Percentiles rank a stretch among this genome's conserved stretches.
Evolutionary conservation across 2,888 invertebrate genomes (phyloP).

Genomic region (Morpho deidamia): DNA sequence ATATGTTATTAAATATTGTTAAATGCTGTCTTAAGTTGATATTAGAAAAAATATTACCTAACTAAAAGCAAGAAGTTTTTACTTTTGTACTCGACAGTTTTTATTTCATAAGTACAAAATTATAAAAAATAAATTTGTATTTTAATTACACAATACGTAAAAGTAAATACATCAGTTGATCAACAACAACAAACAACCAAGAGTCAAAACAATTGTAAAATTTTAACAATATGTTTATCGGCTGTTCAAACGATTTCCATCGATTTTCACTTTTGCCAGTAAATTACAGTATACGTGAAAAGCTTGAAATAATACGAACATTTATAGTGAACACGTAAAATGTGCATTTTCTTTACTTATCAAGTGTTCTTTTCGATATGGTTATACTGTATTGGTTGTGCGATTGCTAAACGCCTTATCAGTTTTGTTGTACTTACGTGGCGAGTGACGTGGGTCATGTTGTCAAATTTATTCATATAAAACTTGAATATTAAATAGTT

Average conservation of each 20-base stretch:
- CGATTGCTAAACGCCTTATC: conserved; percentile 42
- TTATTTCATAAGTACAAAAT: too few species aligned
- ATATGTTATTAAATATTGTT: too few species aligned
- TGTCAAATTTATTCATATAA: conserved; percentile 16
- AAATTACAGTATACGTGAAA: conserved; percentile 32
- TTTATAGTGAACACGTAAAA: conserved; percentile 34
- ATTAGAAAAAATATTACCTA: too few species aligned
- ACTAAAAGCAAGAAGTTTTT: too few species aligned
- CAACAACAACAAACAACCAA: too few species aligned
- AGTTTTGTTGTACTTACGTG: conserved; percentile 60
- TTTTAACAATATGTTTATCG: conserved; percentile 28
- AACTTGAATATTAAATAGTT: conserved; percentile 15
- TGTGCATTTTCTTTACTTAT: conserved; percentile 26
- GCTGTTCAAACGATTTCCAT: conserved; percentile 49
- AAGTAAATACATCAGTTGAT: neutral
- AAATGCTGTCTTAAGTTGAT: too few species aligned
- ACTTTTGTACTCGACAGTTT: too few species aligned
- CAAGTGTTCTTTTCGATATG: conserved; percentile 38
- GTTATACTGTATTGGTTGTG: conserved; percentile 29
- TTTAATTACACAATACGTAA: too few species aligned
- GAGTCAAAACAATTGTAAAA: too few species aligned
- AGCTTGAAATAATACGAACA: conserved; percentile 39
- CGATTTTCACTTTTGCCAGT: conserved; percentile 36
- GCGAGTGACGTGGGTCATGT: conserved; percentile 45
- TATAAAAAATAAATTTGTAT: too few species aligned